Evolutionary conservation across 2,888 invertebrate species (phyloP).

Genomic region (Stratiomys singularior): DNA sequence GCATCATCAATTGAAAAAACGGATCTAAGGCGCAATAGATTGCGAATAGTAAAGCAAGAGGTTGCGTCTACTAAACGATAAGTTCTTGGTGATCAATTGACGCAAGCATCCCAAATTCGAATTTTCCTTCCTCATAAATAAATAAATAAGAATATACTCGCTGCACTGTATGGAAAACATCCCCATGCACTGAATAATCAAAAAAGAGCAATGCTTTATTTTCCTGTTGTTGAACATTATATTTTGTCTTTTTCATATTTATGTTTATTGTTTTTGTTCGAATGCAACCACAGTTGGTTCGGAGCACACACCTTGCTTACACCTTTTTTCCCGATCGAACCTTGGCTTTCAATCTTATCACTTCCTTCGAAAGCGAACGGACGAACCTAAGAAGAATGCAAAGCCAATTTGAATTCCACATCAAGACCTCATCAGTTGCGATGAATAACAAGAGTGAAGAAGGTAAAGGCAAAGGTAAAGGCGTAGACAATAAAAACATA

Average conservation of each 20-base stretch:
- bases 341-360: conserved; percentile 14
- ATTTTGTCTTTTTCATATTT: neutral
- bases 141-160: neutral
- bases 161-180: neutral
- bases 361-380: conserved; percentile 32
- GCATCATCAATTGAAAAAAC: too few species aligned
- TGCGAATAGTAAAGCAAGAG: too few species aligned
- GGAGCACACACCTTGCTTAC: conserved; percentile 21
- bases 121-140: conserved; percentile 17
- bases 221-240: neutral
- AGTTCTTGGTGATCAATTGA: conserved; percentile 19
- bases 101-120: neutral
- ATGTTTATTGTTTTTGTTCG: conserved; percentile 33
- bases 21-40: too few species aligned
- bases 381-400: conserved; percentile 47
- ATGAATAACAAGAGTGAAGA: conserved; percentile 50
- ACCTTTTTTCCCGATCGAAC: conserved; percentile 13
- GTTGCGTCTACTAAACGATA: neutral
- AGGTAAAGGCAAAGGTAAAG: conserved; percentile 47
- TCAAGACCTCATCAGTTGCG: conserved; percentile 52
- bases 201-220: neutral
- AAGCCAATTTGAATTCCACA: conserved; percentile 52
- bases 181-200: conserved; percentile 33
- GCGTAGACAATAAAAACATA: conserved; percentile 41
- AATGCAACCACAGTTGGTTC: conserved; percentile 2